Percentiles rank a stretch among this genome's conserved stretches.
Evolutionary conservation across 2,888 invertebrate species (phyloP).

Genomic region (Caenorhabditis sp.): DNA sequence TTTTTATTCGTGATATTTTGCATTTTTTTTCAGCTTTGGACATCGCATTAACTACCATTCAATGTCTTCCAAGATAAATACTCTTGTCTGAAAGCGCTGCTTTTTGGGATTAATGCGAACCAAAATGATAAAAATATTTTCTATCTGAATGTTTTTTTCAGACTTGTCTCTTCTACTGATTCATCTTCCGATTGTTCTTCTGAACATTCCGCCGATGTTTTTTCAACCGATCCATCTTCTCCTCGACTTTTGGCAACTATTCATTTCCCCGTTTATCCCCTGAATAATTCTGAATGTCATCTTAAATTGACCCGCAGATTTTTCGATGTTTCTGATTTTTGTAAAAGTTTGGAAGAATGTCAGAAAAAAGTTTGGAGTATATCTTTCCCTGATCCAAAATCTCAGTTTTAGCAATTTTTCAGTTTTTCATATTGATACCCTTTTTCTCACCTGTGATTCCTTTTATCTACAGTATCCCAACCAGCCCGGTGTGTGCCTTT

Average conservation of each 20-base stretch:
- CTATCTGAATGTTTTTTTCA: too few relatives aligned
- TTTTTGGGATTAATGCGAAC: too few relatives aligned
- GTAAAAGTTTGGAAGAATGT: slow-evolving; percentile 33
- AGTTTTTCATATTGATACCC: slow-evolving; percentile 1
- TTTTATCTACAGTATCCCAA: not conserved
- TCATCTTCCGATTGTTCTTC: slow-evolving; percentile 1
- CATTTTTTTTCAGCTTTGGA: too few relatives aligned
- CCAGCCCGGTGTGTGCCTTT: not conserved
- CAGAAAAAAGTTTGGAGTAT: slow-evolving; percentile 48
- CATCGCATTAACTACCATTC: too few relatives aligned
- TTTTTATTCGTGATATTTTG: too few relatives aligned
- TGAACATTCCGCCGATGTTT: slow-evolving; percentile 12
- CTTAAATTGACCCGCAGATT: slow-evolving; percentile 14
- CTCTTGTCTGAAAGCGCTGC: too few relatives aligned
- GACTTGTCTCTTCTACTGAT: too few relatives aligned
- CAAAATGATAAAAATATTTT: too few relatives aligned
- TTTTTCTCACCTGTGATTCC: not conserved
- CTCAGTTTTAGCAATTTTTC: not conserved
- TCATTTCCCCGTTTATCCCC: slow-evolving; percentile 40
- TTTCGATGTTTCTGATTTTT: slow-evolving; percentile 42
- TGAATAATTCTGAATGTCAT: slow-evolving; percentile 21
- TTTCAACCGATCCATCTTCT: not conserved
- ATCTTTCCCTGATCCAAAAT: slow-evolving; percentile 53
- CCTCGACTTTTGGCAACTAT: slow-evolving; percentile 13
- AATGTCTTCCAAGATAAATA: too few relatives aligned